phyloP scores from a whole-genome alignment of 2,888 invertebrate species.

The Drosophila pseudotalamancana region DNA sequence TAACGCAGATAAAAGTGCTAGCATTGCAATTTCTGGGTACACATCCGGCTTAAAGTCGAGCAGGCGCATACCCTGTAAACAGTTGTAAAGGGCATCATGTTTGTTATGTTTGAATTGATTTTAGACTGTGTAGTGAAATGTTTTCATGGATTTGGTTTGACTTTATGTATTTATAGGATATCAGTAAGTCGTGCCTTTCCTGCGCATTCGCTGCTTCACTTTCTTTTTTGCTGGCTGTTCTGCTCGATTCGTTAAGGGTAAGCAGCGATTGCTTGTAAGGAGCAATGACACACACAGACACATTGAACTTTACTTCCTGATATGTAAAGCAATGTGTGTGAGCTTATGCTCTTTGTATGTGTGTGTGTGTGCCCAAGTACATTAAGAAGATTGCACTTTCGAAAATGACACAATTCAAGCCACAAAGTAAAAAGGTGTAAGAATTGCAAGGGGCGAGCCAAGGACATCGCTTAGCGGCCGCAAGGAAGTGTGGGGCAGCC shows the following conservation, averaged over 20 bases:
- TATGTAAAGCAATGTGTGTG: slow-evolving; percentile 49
- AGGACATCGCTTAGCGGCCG: neutral
- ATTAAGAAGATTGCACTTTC: slow-evolving; percentile 79
- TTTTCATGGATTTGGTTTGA: neutral
- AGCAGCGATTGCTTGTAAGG: slow-evolving; percentile 55
- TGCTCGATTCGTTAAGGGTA: slow-evolving; percentile 46
- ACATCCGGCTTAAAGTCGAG: slow-evolving; percentile 50
- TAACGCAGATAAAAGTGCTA: slow-evolving; percentile 68
- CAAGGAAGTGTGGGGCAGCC: neutral
- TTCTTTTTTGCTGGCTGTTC: slow-evolving; percentile 25
- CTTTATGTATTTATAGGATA: neutral
- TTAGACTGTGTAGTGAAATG: no score
- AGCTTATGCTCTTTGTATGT: slow-evolving; percentile 27
- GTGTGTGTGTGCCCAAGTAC: slow-evolving; percentile 55
- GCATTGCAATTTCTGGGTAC: slow-evolving; percentile 62
- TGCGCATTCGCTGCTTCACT: neutral
- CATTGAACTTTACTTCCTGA: slow-evolving; percentile 18
- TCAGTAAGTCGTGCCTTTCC: neutral
- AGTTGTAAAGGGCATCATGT: neutral
- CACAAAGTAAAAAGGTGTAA: slow-evolving; percentile 47
- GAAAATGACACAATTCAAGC: slow-evolving; percentile 65
- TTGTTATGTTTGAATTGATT: neutral
- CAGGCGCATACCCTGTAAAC: slow-evolving; percentile 29
- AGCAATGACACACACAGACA: slow-evolving; percentile 35
- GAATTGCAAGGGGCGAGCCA: slow-evolving; percentile 3